These are phyloP conservation scores for Agriopis marginaria DNA, from an alignment of 2,888 invertebrate species.

Conservation along the genomic window DNA sequence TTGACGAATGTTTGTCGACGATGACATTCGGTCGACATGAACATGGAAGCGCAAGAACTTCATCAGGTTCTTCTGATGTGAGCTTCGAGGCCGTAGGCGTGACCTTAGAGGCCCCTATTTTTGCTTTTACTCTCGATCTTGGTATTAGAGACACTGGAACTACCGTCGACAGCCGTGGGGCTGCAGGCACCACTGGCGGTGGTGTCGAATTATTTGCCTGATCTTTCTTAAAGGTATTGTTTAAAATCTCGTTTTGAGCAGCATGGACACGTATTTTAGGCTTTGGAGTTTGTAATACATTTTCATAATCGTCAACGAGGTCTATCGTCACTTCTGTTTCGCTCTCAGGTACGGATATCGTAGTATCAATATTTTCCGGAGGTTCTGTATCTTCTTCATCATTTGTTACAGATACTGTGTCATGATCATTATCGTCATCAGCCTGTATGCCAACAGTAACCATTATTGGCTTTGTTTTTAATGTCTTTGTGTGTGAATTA, in stretches of 20 bases:
- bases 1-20: constrained; percentile 32
- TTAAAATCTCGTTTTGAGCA: background rate
- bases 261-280: constrained; percentile 35
- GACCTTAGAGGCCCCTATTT: background rate
- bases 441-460: constrained; percentile 17
- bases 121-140: background rate
- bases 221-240: background rate
- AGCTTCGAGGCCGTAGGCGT: background rate
- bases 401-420: constrained; percentile 5
- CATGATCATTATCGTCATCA: constrained; percentile 17
- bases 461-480: background rate
- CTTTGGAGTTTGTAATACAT: constrained; percentile 17
- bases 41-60: constrained; percentile 17
- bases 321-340: constrained; percentile 10
- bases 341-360: background rate
- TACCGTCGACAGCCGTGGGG: background rate
- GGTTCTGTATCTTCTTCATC: background rate
- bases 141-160: background rate
- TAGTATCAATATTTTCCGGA: background rate
- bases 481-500: background rate
- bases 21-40: constrained; percentile 36
- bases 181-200: no score
- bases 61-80: background rate
- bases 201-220: background rate
- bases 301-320: constrained; percentile 14